Evolutionary conservation across 1,140 invertebrate genomes (phyloP).

Genomic region (Lucilia sericata): DNA sequence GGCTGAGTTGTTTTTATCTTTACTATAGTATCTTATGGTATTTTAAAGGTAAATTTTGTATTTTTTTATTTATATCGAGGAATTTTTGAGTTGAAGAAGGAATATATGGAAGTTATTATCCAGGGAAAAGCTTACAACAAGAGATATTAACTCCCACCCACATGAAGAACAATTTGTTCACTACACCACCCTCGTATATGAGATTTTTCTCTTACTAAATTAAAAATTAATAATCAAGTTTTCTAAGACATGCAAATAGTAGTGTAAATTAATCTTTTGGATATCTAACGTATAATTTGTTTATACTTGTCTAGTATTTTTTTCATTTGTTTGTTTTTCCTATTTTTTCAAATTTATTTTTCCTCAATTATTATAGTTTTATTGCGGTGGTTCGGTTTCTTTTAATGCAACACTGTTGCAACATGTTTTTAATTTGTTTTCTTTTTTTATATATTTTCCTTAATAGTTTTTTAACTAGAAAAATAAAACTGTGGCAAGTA

Average conservation of each 20-base stretch:
- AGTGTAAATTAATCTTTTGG: not conserved
- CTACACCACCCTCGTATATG: not conserved
- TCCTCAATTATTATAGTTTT: slow-evolving; percentile 17
- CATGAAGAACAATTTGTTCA: too few species aligned
- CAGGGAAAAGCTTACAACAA: too few species aligned
- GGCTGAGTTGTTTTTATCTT: too few species aligned
- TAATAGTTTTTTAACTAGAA: not conserved
- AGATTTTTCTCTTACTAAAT: not conserved
- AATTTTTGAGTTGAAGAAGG: too few species aligned
- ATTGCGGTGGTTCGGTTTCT: not conserved
- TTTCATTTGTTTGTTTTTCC: not conserved
- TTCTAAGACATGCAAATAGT: slow-evolving; percentile 13
- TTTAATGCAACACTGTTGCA: slow-evolving; percentile 3
- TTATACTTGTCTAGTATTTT: slow-evolving; percentile 12
- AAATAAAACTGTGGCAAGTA: not conserved
- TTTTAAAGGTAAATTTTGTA: too few species aligned
- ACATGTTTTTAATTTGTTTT: not conserved
- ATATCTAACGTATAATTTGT: not conserved
- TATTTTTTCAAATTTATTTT: not conserved
- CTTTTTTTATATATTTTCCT: not conserved
- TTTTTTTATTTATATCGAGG: too few species aligned
- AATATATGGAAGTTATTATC: too few species aligned
- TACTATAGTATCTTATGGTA: too few species aligned
- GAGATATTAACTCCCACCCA: too few species aligned
- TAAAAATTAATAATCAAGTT: not conserved